Percentiles rank a stretch among this genome's conserved stretches.
phyloP scores from a whole-genome alignment of 2,888 invertebrate genomes.

The Drosophila pegasa region DNA sequence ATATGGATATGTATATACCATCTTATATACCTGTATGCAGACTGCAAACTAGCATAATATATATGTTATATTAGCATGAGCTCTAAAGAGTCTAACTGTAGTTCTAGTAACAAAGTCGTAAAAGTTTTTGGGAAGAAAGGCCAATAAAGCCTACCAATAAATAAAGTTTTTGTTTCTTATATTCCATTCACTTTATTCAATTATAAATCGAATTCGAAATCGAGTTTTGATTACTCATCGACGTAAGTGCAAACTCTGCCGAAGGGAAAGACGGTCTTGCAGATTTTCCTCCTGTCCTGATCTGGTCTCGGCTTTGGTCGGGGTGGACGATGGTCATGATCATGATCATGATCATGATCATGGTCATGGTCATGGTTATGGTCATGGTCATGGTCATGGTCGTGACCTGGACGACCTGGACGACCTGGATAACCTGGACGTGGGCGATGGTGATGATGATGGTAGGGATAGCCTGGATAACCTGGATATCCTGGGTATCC shows the following conservation, averaged over 20 bases:
- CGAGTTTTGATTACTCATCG: not conserved
- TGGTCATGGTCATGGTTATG: not conserved
- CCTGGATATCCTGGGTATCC: not conserved
- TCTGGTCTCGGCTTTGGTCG: not conserved
- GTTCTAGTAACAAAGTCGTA: not conserved
- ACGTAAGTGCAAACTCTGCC: conserved; percentile 14
- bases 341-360: not conserved
- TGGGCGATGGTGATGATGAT: not conserved
- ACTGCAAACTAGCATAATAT: not conserved
- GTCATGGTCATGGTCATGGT: too few relatives aligned
- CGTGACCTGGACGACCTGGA: not conserved
- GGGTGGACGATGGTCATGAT: not conserved
- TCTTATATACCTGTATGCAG: not conserved
- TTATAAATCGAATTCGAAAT: not conserved
- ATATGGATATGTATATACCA: not conserved
- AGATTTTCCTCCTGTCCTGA: not conserved
- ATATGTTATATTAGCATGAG: not conserved
- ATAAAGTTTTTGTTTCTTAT: not conserved
- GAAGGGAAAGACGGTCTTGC: conserved; percentile 3
- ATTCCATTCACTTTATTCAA: not conserved
- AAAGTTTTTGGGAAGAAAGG: not conserved
- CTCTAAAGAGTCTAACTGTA: not conserved
- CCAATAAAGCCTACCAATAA: too few relatives aligned
- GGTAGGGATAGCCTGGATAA: not conserved
- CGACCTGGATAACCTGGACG: not conserved